phyloP scores from a whole-genome alignment of 2,797 vertebrate genomes.

The Paratrypauchen microcephalus region DNA sequence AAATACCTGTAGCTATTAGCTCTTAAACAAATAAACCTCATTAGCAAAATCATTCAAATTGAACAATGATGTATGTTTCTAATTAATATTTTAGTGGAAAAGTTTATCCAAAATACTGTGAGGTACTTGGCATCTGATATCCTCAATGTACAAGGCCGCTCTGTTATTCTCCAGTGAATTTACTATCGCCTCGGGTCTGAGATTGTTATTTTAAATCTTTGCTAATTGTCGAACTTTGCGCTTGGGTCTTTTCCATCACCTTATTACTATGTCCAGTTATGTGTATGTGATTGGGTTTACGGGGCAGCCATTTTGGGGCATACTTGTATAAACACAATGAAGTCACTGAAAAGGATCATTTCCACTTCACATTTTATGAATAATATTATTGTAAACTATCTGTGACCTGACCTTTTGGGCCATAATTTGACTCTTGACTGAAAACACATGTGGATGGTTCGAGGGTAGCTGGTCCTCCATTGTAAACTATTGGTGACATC shows the following conservation, averaged over 20 bases:
- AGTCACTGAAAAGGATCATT: constrained; percentile 69
- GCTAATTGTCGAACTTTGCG: constrained; percentile 71
- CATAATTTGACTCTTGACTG: constrained; percentile 68
- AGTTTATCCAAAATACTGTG: constrained; percentile 31
- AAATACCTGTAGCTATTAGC: neutral
- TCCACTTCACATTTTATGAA: constrained; percentile 73
- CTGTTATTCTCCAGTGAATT: constrained; percentile 67
- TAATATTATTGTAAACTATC: constrained; percentile 77
- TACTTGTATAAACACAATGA: constrained; percentile 72
- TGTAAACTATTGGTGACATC: constrained; percentile 64
- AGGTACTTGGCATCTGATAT: constrained; percentile 40
- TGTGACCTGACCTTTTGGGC: constrained; percentile 70
- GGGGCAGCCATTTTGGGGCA: constrained; percentile 66
- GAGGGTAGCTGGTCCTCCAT: constrained; percentile 31
- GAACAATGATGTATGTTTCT: constrained; percentile 25
- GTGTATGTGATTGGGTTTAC: constrained; percentile 41
- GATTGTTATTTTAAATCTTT: constrained; percentile 73
- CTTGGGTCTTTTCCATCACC: constrained; percentile 68
- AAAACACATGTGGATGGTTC: constrained; percentile 68
- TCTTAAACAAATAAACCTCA: constrained; percentile 31
- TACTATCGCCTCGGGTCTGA: constrained; percentile 61
- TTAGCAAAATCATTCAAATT: constrained; percentile 28
- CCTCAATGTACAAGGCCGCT: constrained; percentile 53
- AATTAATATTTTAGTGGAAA: constrained; percentile 54
- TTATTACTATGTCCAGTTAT: constrained; percentile 62